Conservation (phyloP, 2,888 invertebrate genomes). For the Polietes domitor region DNA sequence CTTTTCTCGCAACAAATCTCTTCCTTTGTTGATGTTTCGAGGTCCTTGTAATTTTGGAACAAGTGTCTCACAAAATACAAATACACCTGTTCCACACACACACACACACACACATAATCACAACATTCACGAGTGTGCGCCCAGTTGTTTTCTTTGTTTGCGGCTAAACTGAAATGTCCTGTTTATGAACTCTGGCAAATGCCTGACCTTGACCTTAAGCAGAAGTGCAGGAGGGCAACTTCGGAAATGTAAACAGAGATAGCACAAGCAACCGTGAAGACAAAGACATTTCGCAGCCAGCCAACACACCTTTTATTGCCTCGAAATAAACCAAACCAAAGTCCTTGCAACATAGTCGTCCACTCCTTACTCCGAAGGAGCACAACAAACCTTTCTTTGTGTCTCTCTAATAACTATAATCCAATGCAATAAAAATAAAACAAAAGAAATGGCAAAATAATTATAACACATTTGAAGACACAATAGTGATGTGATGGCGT, state of each 20-base stretch:
- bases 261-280: not conserved
- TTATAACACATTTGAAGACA: not conserved
- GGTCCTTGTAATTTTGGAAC: not conserved
- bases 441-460: not conserved
- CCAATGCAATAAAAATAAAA: not conserved
- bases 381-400: not conserved
- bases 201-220: slow-evolving; percentile 17
- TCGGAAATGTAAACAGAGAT: not conserved
- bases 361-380: not conserved
- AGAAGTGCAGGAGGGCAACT: not conserved
- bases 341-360: not conserved
- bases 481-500: not conserved
- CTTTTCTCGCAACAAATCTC: too few relatives aligned
- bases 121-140: not conserved
- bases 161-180: not conserved
- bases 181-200: slow-evolving; percentile 7
- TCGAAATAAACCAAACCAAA: not conserved
- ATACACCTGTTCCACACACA: not conserved
- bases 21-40: too few relatives aligned
- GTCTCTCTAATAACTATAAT: not conserved
- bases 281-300: not conserved
- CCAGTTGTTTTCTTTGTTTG: not conserved
- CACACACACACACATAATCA: too few relatives aligned
- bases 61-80: not conserved
- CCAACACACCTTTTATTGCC: not conserved